Conservation (phyloP, 2,888 invertebrate genomes). For the Crepidodera aurea region DNA sequence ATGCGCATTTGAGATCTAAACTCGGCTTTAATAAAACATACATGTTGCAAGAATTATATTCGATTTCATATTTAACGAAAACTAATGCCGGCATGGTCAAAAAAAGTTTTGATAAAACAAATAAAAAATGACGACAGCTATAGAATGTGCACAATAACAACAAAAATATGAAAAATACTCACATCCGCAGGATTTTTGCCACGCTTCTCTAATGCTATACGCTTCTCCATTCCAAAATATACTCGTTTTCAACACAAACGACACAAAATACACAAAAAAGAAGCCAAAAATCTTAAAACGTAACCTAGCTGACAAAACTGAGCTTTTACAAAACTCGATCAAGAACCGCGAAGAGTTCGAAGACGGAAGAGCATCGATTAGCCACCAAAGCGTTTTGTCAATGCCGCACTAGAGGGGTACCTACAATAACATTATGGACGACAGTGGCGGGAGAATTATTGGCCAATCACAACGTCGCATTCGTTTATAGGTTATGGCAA, state of each 20-base stretch:
- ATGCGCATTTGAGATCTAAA: conserved; percentile 13
- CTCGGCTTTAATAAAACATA: conserved; percentile 5
- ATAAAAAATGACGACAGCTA: conserved; percentile 43
- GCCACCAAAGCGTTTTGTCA: conserved; percentile 54
- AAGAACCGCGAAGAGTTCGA: conserved; percentile 40
- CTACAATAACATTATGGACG: conserved; percentile 55
- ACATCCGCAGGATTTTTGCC: conserved; percentile 91
- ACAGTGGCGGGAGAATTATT: conserved; percentile 52
- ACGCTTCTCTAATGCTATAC: conserved; percentile 93
- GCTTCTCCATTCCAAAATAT: conserved; percentile 81
- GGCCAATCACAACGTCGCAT: conserved; percentile 46
- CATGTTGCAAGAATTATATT: not conserved
- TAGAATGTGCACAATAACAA: conserved; percentile 38
- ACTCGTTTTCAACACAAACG: conserved; percentile 34
- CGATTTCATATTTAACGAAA: not conserved
- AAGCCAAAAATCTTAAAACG: conserved; percentile 41
- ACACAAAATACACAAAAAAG: conserved; percentile 37
- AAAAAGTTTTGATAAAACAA: conserved; percentile 40
- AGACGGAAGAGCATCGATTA: conserved; percentile 54
- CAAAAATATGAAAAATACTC: conserved; percentile 60
- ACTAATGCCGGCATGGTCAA: conserved; percentile 22
- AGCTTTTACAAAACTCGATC: conserved; percentile 38
- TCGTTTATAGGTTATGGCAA: conserved; percentile 37
- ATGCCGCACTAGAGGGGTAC: conserved; percentile 57
- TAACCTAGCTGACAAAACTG: conserved; percentile 48